Base-by-base conservation (phyloP, 2,113 vertebrate species). In the Oreochromis niloticus region DNA sequence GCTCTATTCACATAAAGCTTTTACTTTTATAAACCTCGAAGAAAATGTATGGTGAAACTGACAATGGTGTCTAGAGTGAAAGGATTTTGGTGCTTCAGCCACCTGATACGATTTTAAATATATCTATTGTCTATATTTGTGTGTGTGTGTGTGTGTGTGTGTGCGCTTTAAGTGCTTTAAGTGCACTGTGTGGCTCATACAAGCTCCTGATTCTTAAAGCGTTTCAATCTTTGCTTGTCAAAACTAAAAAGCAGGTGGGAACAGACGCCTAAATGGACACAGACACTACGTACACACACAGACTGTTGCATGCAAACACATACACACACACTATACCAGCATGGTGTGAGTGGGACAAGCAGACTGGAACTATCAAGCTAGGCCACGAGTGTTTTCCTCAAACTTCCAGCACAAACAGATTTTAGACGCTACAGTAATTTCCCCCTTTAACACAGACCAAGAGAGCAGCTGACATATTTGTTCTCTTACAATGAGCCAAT, bases 361-460 rank as follows among this genome's bases (percentile, higher is more conserved):
- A 80, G 90, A 94, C 84, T 91, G 91, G 94, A 94, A 94, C 95
- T 91, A 94, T 95, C 92, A 36, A 48, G 85, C 85, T 1, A n/a
- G 83, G 81, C 86, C 90, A 93, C 27, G 43, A 85, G 86, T 22
- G 50, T 83, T 57, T 75, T 89, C 89, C 88, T 82, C 88, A 86
- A 93, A 93, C 82, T 90, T 90, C 52, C 34, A 50, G 50, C 7
- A 41, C 85, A 90, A 91, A 92, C 93, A 92, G 90, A 92, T 93
- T 95, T 90, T 86, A 82, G 85, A 79, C 13, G 43, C 87, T 79
- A 85, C 88, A 87, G 19, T 83, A 78, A 86, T 83, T 90, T 81
- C 12, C 66, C 71, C 16, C 83, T 84, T 88, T 61, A 90, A 81
- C 81, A 75, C 63, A 88, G 81, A 87, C 50, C 83, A 81, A 56